Evolutionary conservation across 2,797 vertebrate genomes (phyloP).

Genomic region (Gorsachius magnificus): DNA sequence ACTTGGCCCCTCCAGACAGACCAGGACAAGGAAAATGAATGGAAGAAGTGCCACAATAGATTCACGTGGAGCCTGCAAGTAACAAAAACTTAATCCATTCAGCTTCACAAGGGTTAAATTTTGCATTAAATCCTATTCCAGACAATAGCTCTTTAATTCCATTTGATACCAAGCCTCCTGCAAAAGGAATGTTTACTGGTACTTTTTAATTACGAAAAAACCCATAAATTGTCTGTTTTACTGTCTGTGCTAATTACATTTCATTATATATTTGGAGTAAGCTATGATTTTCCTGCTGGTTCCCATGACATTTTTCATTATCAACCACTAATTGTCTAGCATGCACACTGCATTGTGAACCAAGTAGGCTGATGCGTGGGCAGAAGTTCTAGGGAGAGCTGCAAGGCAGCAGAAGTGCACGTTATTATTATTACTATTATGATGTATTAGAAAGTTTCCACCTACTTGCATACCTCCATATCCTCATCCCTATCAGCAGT

Average conservation of each 20-base stretch:
- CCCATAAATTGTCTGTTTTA: constrained; percentile 79
- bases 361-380: constrained; percentile 77
- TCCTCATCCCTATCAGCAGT: constrained; percentile 10
- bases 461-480: constrained; percentile 67
- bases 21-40: neutral
- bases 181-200: constrained; percentile 71
- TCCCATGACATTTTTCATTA: constrained; percentile 81
- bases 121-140: constrained; percentile 44
- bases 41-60: neutral
- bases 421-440: constrained; percentile 73
- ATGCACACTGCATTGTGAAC: constrained; percentile 68
- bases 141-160: constrained; percentile 55
- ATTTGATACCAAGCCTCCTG: constrained; percentile 66
- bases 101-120: constrained; percentile 42
- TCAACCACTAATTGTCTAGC: constrained; percentile 78
- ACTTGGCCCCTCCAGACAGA: neutral
- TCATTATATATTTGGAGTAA: constrained; percentile 77
- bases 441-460: constrained; percentile 74
- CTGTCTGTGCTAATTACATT: constrained; percentile 81
- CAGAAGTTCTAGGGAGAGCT: constrained; percentile 69
- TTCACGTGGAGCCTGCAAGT: neutral
- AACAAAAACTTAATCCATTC: neutral
- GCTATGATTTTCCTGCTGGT: constrained; percentile 79
- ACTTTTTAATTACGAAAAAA: constrained; percentile 71
- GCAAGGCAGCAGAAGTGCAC: constrained; percentile 59